Evolutionary conservation across 2,797 vertebrate genomes (phyloP), one percentile per base, ranked within the genome.

Genomic region (Ctenopoma multispine): DNA sequence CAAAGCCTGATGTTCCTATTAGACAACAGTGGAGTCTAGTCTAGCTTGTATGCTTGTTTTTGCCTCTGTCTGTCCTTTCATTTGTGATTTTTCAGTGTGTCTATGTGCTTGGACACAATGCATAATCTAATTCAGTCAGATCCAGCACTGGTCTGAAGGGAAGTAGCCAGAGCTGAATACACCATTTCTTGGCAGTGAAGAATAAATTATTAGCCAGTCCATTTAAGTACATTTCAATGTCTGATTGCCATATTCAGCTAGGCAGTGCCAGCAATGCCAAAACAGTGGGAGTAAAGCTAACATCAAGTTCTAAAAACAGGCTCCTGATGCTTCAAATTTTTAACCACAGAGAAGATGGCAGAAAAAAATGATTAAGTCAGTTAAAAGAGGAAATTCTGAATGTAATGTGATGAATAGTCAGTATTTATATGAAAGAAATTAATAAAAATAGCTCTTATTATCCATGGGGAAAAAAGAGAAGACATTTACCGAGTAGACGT

Each of bases 161-260:
- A 88, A 46, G 76, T 70, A 75, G 72, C 75, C 84, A 75, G 71
- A 71, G 64, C 74, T 63, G 72, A 90, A 84, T 48, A 74, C 68
- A 77, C 84, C 84, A 84, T 83, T 87, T 88, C 81, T 86, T 91
- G 91, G 90, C 87, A 90, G 81, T 29, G 55, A 7, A 47, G 59
- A 55, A 71, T 61, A 77, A 74, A 87, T 87, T 82, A 90, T 89
- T 85, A 90, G 82, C 87, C 86, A 87, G 83, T 86, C 77, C 85
- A 83, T 86, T 90, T 86, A 87, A 87, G 86, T 88, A 87, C 87
- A 85, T 88, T 87, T 90, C 83, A 64, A 59, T 81, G 82, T 90
- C 82, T 84, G 85, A 91, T 86, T 88, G 85, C 88, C 84, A 90
- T 77, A 87, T 91, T 89, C 83, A 86, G 81, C 72, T 55, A 60